Base-by-base conservation (phyloP, 2,797 vertebrate genomes). In the Momotus momota region DNA sequence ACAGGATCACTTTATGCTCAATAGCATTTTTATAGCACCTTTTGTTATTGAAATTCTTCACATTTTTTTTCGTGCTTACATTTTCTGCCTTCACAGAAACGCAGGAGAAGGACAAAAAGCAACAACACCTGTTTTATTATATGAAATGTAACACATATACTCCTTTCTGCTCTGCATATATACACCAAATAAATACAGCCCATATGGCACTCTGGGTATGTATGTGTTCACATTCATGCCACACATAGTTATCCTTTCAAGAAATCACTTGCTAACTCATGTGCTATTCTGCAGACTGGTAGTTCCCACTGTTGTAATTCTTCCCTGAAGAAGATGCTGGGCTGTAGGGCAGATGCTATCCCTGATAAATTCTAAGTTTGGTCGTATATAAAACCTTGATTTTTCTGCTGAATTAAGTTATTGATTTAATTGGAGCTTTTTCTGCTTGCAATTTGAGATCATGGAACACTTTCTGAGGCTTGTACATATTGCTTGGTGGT, bases 41-140 rank as follows among this genome's bases (percentile, higher is more conserved):
- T 96, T 91, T 86, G 77, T 95, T 97, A 97, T 96, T 96, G 94
- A 96, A 96, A 96, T 96, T 96, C 96, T 94, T 97, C 38, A 75
- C 64, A 86, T 95, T 81, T 88, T 93, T 33, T 95, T 66, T 54
- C 70, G 65, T 75, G 38, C 66, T 94, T 84, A 48, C 26, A 93
- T 95, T 84, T 90, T 91, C 83, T 95, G 81, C 48, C 43, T 81
- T 92, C 58, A 86, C 29, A 60, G 81, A 93, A 94, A 86, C 77
- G 51, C 67, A 86, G 6, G 15, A 58, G 41, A 81, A 74, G 31
- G 45, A 90, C 86, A 88, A 70, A 96, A 93, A 92, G 40, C 88
- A 96, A 84, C 90, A 93, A 16, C 94, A 96, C 94, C 93, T 96
- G 96, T 94, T 96, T 94, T 92, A 93, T 85, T 86, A 93, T 49